Evolutionary conservation across 2,888 invertebrate species (phyloP), one percentile per base, ranked within the genome.

Genomic region (Drosophila bunnanda): DNA sequence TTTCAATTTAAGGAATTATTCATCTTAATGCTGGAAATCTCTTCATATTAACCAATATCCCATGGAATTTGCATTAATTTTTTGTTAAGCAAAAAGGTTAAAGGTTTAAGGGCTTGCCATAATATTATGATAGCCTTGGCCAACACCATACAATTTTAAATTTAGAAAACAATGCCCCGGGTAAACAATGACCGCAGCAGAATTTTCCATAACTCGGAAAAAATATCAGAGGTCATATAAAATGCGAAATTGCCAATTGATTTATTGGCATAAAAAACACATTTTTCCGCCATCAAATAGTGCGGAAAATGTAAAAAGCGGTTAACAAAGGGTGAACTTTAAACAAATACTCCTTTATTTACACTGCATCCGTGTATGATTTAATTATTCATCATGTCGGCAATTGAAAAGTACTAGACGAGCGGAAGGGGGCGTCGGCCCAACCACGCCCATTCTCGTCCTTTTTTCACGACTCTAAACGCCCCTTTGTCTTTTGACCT

Each of bases 181-280:
- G 53, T n/a, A 70, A 55, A 66, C 68, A 67, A 66, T 53, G 41
- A 65, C 34, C 39, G n/a, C 39, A 41, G 66, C 41, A 34, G 30
- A 44, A 46, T 41, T 36, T 66, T 36, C 4, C 68, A 46, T 39
- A 44, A 36, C 59, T 52, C 20, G 17, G 17, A 41, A 34, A 17
- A 41, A 65, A 34, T 64, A 67, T 28, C 43, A 52, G 50, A 36
- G 28, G 57, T 32, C 10, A 56, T 65, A 62, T 59, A 58, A 62
- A 75, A 61, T 56, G 59, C 64, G 56, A 46, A 71, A 78, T 62
- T 62, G 69, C 61, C 75, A 71, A 86, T 86, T 86, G 89, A 86
- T 88, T 88, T 74, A 75, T 85, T 74, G 62, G 81, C 84, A 43
- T 61, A 70, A 78, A 88, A 79, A 87, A 77, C 83, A 77, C 89